phyloP scores from a whole-genome alignment of 2,113 vertebrate genomes.

The Edolisoma coerulescens region DNA sequence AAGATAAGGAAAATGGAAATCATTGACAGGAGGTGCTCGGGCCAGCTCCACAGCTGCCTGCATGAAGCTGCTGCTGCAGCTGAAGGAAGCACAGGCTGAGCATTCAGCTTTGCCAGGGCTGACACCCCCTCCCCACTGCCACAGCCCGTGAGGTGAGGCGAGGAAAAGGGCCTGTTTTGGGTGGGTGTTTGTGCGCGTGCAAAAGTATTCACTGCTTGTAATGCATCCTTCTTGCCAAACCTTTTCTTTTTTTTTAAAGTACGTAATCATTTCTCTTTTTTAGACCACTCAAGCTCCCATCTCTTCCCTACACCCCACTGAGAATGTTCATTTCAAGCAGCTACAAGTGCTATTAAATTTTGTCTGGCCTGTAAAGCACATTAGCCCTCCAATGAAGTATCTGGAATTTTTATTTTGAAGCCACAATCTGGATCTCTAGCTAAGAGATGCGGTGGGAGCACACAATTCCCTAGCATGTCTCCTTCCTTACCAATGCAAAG shows the following conservation, averaged over 20 bases:
- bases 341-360: not conserved
- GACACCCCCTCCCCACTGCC: not conserved
- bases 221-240: fast-evolving
- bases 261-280: not conserved
- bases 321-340: not conserved
- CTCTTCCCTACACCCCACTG: not conserved
- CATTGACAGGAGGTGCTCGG: not conserved
- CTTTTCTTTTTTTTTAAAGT: fast-evolving
- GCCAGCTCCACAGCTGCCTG: not conserved
- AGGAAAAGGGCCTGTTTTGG: not conserved
- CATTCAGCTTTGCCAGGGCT: not conserved
- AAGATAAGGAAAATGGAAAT: not conserved
- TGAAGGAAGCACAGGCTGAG: not conserved
- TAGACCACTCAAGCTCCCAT: not conserved
- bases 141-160: fast-evolving
- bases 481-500: not conserved
- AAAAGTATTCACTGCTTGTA: not conserved
- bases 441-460: not conserved
- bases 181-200: fast-evolving
- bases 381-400: not conserved
- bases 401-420: not conserved
- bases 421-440: not conserved
- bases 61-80: fast-evolving
- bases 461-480: not conserved
- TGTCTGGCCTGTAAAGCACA: not conserved